phyloP scores from a whole-genome alignment of 2,113 vertebrate species.

The Ailuropoda melanoleuca region DNA sequence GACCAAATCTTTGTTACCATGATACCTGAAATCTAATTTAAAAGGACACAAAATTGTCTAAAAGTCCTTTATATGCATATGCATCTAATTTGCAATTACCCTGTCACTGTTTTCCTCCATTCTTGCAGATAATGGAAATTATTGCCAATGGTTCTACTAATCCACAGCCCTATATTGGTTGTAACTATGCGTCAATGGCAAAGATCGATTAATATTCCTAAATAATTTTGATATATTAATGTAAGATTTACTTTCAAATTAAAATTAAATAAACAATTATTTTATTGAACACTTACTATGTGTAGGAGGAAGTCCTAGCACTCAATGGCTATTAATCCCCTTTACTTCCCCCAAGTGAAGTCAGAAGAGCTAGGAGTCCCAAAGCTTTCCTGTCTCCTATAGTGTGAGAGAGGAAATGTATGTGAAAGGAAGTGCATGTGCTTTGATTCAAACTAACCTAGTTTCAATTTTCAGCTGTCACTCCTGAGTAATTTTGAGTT shows the following conservation, averaged over 20 bases:
- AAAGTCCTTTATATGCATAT: background rate
- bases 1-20: background rate
- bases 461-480: background rate
- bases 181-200: background rate
- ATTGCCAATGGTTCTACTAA: slow-evolving; percentile 2
- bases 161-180: background rate
- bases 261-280: slow-evolving; percentile 1
- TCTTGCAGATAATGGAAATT: background rate
- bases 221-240: background rate
- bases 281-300: background rate
- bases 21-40: slow-evolving; percentile 13
- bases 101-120: background rate
- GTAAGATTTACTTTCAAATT: background rate
- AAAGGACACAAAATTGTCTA: background rate
- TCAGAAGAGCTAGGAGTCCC: background rate
- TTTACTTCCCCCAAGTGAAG: background rate
- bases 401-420: background rate
- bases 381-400: background rate
- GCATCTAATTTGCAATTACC: background rate
- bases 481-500: background rate
- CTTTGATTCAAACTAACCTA: background rate
- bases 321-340: background rate
- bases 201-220: background rate
- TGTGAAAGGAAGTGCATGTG: background rate
- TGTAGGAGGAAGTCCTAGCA: background rate